phyloP scores from a whole-genome alignment of 2,888 invertebrate genomes.

The Trissoscelio sp. region DNA sequence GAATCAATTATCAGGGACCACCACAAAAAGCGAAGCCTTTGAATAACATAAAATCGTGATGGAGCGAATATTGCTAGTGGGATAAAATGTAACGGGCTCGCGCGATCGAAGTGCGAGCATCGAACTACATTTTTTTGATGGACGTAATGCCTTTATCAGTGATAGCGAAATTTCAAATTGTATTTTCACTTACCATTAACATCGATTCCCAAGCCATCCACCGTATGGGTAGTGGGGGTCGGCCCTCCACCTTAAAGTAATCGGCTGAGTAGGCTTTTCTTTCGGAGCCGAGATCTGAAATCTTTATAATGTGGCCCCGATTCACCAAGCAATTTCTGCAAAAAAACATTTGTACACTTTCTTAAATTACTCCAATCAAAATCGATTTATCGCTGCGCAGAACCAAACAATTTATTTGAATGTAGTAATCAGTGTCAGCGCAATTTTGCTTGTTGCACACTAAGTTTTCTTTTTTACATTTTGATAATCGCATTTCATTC shows the following conservation, averaged over 20 bases:
- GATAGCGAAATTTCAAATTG: conserved; percentile 57
- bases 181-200: conserved; percentile 86
- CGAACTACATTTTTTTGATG: conserved; percentile 59
- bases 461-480: too few relatives aligned
- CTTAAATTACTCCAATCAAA: conserved; percentile 36
- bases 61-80: conserved; percentile 59
- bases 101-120: conserved; percentile 57
- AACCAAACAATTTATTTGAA: conserved; percentile 21
- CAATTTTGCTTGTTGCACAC: neutral
- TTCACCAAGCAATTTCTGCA: conserved; percentile 93
- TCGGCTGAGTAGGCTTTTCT: conserved; percentile 89
- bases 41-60: conserved; percentile 61
- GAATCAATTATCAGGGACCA: conserved; percentile 58
- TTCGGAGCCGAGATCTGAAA: conserved; percentile 90
- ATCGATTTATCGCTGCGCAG: conserved; percentile 12
- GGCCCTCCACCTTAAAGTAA: conserved; percentile 91
- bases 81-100: conserved; percentile 58
- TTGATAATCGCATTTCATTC: too few relatives aligned
- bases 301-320: conserved; percentile 88
- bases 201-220: conserved; percentile 96
- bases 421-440: conserved; percentile 1
- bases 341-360: conserved; percentile 66
- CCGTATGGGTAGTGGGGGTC: conserved; percentile 89
- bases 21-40: conserved; percentile 59
- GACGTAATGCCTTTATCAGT: conserved; percentile 58